Evolutionary conservation across 1,140 invertebrate genomes (phyloP), one percentile per base, ranked within the genome.

Genomic region (Rhagoletis zephyria): DNA sequence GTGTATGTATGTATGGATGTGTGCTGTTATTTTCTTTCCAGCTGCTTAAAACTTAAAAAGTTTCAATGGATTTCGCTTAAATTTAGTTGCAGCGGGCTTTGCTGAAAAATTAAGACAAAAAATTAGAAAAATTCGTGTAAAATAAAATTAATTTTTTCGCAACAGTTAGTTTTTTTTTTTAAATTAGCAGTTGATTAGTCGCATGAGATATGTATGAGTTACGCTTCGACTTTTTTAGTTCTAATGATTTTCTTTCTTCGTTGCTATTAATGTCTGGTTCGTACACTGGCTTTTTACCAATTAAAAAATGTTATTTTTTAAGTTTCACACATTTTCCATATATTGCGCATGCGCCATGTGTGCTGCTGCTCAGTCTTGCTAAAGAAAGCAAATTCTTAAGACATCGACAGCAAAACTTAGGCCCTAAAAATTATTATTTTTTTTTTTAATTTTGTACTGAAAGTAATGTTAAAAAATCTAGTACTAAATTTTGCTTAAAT

Each of bases 311-410:
- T 40, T 74, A 16, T 30, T 30, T 30, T 30, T 30, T 30, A 42
- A 16, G 40, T 6, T 14, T 12, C 67, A 74, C 10, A n/a, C 61
- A 65, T 63, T 19, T 59, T 42, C 30, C 74, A n/a, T 59, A 59
- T n/a, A 61, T 88, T 64, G 60, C 59, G 85, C 63, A 48, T 85
- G 51, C 77, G 81, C 61, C 65, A 56, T 90, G 87, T 88, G 89
- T 88, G 89, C 89, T 90, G 89, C 88, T n/a, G 89, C 90, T 91
- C 90, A 91, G 90, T 91, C 90, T 91, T 91, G 89, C 90, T 85
- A 91, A 89, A 64, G 45, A 40, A 86, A 86, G 45, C 42, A 61
- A 86, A 48, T 63, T 30, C 30, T 30, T 30, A 30, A 30, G 30
- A 30, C 30, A 30, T 30, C 30, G 30, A 30, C 30, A 30, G 59